Percentiles rank a stretch among this genome's conserved stretches.
Conservation (phyloP, 2,113 vertebrate genomes). For the Odobenus rosmarus region DNA sequence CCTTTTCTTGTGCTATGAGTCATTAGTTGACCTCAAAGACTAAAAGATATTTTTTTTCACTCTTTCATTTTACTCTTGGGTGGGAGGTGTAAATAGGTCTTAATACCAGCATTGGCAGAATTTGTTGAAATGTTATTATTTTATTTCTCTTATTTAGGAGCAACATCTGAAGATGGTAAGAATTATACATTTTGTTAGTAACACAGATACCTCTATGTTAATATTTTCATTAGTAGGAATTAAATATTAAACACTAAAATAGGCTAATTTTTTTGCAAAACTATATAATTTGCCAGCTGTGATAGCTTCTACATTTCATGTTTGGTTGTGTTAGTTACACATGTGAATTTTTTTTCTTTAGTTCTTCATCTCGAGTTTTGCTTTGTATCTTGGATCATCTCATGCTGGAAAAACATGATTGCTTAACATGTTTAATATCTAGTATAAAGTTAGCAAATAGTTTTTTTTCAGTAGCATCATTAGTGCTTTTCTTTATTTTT, state of each 20-base stretch:
- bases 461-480: constrained; percentile 50
- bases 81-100: not conserved
- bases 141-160: constrained; percentile 92
- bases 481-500: constrained; percentile 30
- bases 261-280: constrained; percentile 69
- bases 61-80: constrained; percentile 50
- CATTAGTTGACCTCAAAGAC: not conserved
- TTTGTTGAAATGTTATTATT: constrained; percentile 86
- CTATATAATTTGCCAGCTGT: constrained; percentile 60
- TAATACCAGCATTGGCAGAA: constrained; percentile 17
- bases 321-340: constrained; percentile 67
- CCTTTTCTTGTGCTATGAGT: not conserved
- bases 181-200: constrained; percentile 81
- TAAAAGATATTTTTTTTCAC: not conserved
- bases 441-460: constrained; percentile 11
- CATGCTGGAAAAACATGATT: constrained; percentile 75
- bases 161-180: constrained; percentile 95
- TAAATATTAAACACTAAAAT: constrained; percentile 68
- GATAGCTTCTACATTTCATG: constrained; percentile 66
- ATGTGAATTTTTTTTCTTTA: constrained; percentile 57
- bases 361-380: constrained; percentile 65
- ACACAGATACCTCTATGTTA: constrained; percentile 75
- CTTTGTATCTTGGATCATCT: constrained; percentile 71
- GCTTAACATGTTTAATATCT: constrained; percentile 72
- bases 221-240: constrained; percentile 76